Evolutionary conservation across 2,797 vertebrate species (phyloP), one percentile per base, ranked within the genome.

Genomic region (Poecilia velifera): DNA sequence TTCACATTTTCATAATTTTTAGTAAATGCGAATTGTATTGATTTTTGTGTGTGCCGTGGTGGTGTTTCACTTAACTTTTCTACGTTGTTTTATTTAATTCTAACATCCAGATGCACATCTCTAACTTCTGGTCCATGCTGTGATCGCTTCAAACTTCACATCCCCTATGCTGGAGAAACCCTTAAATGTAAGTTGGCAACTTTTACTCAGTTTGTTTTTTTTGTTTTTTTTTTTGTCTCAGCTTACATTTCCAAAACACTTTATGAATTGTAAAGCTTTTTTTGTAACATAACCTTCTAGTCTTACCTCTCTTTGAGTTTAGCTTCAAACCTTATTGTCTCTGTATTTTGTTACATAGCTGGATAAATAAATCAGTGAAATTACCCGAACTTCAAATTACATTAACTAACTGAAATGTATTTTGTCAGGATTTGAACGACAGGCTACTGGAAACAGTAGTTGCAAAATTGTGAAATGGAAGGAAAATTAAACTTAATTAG

Each of bases 121-220:
- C 90, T 99, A 94, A 98, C 98, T 12, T 95, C 96, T 43, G 97
- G 97, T 57, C 98, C 98, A 55, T 98, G 97, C 94, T 99, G 98
- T 85, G 98, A 99, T 93, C 97, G 98, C 79, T 99, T 99, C 93
- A 99, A 99, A 83, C 96, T 99, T 55, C 98, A 99, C 92, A 99
- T 99, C 84, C 98, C 98, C 2, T 99, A 99, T 76, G 98, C 98
- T 79, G 98, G 98, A 94, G 98, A 99, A 93, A 99, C 97, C 20
- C 96, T 99, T 71, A 99, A 99, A 96, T 99, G 98, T 99, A 95
- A 97, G 98, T 94, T 64, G 53, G 76, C 2, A 5, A 77, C 34
- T 53, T 53, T 46, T 16, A 28, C 47, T 36, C 64, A 20, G 0
- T 66, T 39, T 12, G 16, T 2, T 55, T 0, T 78, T 53, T 75